These are phyloP conservation scores for Ceyx margarethae DNA, from an alignment of 2,113 vertebrate genomes.

Conservation along the genomic window DNA sequence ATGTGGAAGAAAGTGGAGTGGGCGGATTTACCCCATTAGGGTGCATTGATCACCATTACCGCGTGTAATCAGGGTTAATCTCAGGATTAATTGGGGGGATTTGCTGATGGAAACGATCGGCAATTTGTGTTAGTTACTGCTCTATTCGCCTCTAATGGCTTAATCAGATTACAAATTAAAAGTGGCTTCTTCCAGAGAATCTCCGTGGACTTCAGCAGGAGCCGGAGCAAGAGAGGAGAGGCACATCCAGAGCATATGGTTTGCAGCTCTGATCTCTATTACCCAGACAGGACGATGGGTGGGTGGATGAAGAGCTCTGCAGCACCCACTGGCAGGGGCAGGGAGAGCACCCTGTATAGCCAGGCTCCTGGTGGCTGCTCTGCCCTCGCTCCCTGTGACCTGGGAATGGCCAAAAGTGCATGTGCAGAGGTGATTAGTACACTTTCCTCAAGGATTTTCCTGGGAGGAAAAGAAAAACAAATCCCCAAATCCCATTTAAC, in stretches of 20 bases:
- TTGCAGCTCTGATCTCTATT: not conserved
- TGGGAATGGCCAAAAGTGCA: not conserved
- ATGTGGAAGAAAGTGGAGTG: slow-evolving; percentile 56
- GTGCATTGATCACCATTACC: slow-evolving; percentile 68
- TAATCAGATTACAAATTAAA: slow-evolving; percentile 75
- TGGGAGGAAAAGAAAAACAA: rapidly evolving
- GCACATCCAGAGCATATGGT: not conserved
- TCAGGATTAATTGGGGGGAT: slow-evolving; percentile 72
- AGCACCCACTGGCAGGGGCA: not conserved
- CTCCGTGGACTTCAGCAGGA: slow-evolving; percentile 19
- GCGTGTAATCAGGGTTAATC: slow-evolving; percentile 71
- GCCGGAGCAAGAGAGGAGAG: not conserved
- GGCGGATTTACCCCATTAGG: slow-evolving; percentile 68
- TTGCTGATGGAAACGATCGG: slow-evolving; percentile 63
- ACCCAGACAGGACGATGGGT: not conserved
- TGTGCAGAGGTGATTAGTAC: rapidly evolving
- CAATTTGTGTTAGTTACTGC: slow-evolving; percentile 70
- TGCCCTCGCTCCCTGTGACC: rapidly evolving
- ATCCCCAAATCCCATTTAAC: not conserved
- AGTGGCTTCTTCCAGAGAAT: slow-evolving; percentile 58
- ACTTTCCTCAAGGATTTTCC: not conserved
- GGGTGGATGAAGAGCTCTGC: not conserved
- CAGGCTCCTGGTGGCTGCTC: not conserved
- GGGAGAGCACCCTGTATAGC: not conserved
- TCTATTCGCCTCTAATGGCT: slow-evolving; percentile 65